Base-by-base conservation (phyloP, 2,797 vertebrate genomes). In the Coreius guichenoti region DNA sequence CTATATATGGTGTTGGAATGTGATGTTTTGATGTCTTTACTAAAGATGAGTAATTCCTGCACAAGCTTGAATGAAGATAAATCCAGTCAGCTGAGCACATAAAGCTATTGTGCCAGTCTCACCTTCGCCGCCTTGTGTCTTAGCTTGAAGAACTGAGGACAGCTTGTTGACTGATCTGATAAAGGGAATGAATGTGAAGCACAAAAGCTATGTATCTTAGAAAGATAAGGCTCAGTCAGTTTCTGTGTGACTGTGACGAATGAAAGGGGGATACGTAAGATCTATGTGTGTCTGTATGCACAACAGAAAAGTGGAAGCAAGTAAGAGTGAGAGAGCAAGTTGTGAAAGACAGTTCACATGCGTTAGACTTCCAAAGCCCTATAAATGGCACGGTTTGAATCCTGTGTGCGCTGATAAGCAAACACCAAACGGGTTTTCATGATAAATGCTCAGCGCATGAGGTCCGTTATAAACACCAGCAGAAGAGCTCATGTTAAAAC, bases 1-100 rank as follows among this genome's bases (percentile, higher is more conserved):
- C 6, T 56, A 8, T 21, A 14, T 14, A 8, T 43, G 39, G 14
- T 33, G n/a, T 47, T 45, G 45, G 13, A 49, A 68, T 54, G 61
- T n/a, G 43, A 29, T 61, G 3, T 76, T 43, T n/a, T 75, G 81
- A 75, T 8, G 29, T n/a, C 17, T 29, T 61, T 56, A 47, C 31
- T 51, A 29, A 31, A 81, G 58, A 67, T 49, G 45, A 83, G 16
- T 63, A 49, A 82, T 61, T 43, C 58, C 29, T 49, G 23, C 11
- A 56, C 58, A 54, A 49, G 16, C n/a, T 29, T 29, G 74, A 58
- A 19, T 58, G 19, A 17, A 70, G 74, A 84, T 78, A 47, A 70
- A 43, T 12, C 43, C 58, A n/a, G 29, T 76, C 72, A 76, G 74
- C 63, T 70, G 82, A 70, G 74, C n/a, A 78, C 82, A 84, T 58